phyloP scores from a whole-genome alignment of 2,113 vertebrate genomes.

The Struthidea cinerea region DNA sequence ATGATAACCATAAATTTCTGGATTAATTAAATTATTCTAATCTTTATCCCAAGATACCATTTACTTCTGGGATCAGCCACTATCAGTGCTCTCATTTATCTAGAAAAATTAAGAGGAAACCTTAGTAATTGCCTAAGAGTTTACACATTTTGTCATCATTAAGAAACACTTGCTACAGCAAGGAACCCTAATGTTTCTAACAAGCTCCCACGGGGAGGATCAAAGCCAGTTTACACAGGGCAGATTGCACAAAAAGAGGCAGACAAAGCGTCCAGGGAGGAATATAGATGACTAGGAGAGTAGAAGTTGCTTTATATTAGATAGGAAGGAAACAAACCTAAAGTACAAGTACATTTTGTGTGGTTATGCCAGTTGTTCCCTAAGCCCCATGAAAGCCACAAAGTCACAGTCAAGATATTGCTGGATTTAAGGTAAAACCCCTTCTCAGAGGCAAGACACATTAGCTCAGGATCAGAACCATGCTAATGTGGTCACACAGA shows the following conservation, averaged over 20 bases:
- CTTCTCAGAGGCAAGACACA: background rate
- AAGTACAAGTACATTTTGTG: background rate
- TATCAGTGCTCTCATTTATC: background rate
- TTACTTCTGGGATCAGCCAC: background rate
- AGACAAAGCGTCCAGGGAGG: background rate
- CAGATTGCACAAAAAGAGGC: background rate
- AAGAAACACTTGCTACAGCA: background rate
- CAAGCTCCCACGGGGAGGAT: background rate
- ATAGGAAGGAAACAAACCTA: background rate
- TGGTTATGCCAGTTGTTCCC: fast-evolving
- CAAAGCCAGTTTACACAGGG: conserved; percentile 5
- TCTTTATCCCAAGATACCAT: background rate
- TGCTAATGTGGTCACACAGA: background rate
- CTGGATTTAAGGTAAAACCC: background rate
- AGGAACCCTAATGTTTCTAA: conserved; percentile 1
- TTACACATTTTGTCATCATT: conserved; percentile 15
- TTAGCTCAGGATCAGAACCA: background rate
- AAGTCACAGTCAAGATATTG: background rate
- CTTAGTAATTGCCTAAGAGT: background rate
- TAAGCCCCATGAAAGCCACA: background rate
- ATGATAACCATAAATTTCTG: background rate
- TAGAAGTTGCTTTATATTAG: background rate
- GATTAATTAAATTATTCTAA: background rate
- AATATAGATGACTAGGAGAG: background rate
- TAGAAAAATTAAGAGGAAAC: background rate